Conservation (phyloP, 2,797 vertebrate species). For the Amblyopsis hoosieri region DNA sequence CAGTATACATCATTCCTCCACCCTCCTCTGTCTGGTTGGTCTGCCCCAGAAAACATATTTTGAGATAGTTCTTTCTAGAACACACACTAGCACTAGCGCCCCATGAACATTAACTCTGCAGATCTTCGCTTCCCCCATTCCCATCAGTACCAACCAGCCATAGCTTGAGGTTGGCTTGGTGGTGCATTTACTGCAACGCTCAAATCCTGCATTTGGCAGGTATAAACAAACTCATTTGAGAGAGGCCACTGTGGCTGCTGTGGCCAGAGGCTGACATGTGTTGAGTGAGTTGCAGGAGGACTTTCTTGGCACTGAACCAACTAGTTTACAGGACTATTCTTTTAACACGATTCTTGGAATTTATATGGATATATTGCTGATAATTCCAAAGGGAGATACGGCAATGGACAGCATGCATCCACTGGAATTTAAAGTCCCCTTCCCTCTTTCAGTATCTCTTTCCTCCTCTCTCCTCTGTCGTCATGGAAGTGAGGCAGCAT, state of each 20-base stretch:
- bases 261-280: constrained; percentile 26
- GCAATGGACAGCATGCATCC: constrained; percentile 40
- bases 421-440: constrained; percentile 56
- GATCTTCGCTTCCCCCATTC: constrained; percentile 23
- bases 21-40: constrained; percentile 8
- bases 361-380: constrained; percentile 17
- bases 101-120: constrained; percentile 37
- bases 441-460: constrained; percentile 17
- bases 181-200: constrained; percentile 15
- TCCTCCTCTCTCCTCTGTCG: too few relatives aligned
- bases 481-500: too few relatives aligned
- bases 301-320: constrained; percentile 31
- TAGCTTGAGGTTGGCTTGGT: neutral
- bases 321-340: constrained; percentile 28
- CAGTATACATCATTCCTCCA: constrained; percentile 53
- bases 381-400: constrained; percentile 61
- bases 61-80: constrained; percentile 33
- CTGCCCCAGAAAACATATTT: constrained; percentile 53
- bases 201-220: constrained; percentile 39
- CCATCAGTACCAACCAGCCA: neutral
- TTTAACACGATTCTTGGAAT: neutral
- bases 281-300: constrained; percentile 29
- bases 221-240: constrained; percentile 22
- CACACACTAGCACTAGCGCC: neutral
- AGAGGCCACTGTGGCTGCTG: constrained; percentile 14